Percentiles rank a stretch among this genome's conserved stretches.
Evolutionary conservation across 2,888 invertebrate species (phyloP).

Genomic region (Stenodera caucasica): DNA sequence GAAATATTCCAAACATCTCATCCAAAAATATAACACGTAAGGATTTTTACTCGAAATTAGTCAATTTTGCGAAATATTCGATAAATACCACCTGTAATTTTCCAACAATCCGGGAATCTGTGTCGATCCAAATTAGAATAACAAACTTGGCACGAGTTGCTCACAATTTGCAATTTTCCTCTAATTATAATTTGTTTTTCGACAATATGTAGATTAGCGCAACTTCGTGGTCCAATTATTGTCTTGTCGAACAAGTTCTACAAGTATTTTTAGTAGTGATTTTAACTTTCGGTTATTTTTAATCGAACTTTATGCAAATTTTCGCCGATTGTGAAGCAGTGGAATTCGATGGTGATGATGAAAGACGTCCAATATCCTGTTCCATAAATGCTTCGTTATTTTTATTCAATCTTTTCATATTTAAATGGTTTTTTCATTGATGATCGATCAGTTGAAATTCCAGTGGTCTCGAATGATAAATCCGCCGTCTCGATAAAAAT

Average conservation of each 20-base stretch:
- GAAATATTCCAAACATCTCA: background rate
- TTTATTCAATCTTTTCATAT: background rate
- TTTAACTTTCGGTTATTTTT: no score
- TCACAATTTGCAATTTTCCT: background rate
- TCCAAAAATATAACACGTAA: background rate
- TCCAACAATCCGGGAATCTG: background rate
- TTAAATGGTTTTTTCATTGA: background rate
- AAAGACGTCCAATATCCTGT: background rate
- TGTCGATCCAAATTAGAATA: background rate
- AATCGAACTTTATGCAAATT: slow-evolving; percentile 4
- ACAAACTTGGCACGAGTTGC: background rate
- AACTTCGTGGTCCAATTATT: no score
- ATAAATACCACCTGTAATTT: background rate
- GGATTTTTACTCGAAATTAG: background rate
- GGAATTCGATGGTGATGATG: background rate
- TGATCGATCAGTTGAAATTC: no score
- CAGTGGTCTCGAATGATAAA: no score
- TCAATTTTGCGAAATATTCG: no score
- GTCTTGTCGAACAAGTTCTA: no score
- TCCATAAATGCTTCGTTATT: background rate
- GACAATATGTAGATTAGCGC: no score
- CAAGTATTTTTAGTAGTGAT: no score
- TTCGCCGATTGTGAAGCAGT: background rate
- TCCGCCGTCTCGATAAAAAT: no score
- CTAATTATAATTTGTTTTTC: background rate